phyloP scores from a whole-genome alignment of 2,888 invertebrate species.

The Chaitophorus viminalis region DNA sequence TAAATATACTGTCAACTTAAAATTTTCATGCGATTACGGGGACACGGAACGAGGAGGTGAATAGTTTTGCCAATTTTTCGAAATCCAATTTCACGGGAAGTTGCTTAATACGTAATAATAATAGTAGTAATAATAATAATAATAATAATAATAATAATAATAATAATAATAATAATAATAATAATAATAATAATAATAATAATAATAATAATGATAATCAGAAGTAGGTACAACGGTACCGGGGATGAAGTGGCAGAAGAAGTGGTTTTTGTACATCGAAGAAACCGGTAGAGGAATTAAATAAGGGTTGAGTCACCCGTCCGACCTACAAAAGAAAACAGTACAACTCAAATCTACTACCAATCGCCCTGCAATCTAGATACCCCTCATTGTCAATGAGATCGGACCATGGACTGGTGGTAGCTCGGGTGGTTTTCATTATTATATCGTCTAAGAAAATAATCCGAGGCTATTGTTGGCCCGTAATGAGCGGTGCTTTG shows the following conservation, averaged over 20 bases:
- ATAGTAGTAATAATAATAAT: neutral
- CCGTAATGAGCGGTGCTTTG: slow-evolving; percentile 58
- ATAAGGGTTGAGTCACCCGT: neutral
- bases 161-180: neutral
- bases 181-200: no score
- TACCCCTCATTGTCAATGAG: neutral
- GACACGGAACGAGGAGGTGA: no score
- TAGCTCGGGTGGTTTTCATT: slow-evolving; percentile 29
- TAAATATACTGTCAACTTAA: no score
- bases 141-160: neutral
- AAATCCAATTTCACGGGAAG: neutral
- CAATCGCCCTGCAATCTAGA: no score
- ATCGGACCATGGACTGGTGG: neutral
- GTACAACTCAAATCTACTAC: neutral
- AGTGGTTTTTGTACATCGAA: neutral
- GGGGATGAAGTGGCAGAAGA: neutral
- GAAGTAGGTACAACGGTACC: neutral
- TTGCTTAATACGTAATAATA: neutral
- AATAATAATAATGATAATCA: neutral
- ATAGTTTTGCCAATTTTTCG: neutral
- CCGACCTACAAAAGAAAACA: slow-evolving; percentile 34
- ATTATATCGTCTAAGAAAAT: slow-evolving; percentile 58
- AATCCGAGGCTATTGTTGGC: slow-evolving; percentile 58
- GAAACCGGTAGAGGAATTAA: neutral
- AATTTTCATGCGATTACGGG: no score